Evolutionary conservation across 23 tunicate genomes (phyloP), one percentile per base, ranked within the genome.

Genomic region (Pegea sp.): DNA sequence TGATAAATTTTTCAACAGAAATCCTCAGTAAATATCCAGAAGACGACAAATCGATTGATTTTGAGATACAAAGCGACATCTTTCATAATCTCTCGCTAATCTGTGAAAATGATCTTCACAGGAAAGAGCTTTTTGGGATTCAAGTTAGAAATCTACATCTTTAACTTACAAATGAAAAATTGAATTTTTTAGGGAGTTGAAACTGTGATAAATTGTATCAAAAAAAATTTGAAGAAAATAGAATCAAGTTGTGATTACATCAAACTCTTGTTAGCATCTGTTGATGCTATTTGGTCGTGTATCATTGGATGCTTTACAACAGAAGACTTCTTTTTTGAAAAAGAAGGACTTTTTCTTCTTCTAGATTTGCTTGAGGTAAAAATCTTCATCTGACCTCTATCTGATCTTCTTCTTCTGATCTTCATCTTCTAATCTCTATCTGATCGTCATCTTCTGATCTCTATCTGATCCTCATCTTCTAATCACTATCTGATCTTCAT

Each of bases 31-130:
- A n/a, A n/a, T n/a, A n/a, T n/a, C n/a, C 44, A 21, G 67, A 60
- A 24, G n/a, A 50, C 18, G 72, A 78, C 26, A 63, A 64, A 22
- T 28, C 53, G 28, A 64, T 71, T 16, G 90, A 77, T 29, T 63
- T 90, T 24, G 98, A 77, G 63, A 55, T 90, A 60, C 90, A 90
- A 42, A 72, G 89, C 57, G 98, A 90, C 63, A 90, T 90, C 68
- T 64, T 90, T 4, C 54, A 65, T 28, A 71, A 77, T 22, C 77
- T 90, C 1, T 90, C 98, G 22, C 57, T 73, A 0, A 44, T 77
- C 18, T 73, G 86, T 54, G 98, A 90, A 49, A 71, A 62, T 32
- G 84, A 90, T 44, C 54, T 69, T 0, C 80, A 71, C 46, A 54
- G 79, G 26, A 90, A 90, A 61, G 98, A 90, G 62, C 27, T 77